Evolutionary conservation across 1,140 invertebrate genomes (phyloP).

Genomic region (Dendroctonus ponderosae): DNA sequence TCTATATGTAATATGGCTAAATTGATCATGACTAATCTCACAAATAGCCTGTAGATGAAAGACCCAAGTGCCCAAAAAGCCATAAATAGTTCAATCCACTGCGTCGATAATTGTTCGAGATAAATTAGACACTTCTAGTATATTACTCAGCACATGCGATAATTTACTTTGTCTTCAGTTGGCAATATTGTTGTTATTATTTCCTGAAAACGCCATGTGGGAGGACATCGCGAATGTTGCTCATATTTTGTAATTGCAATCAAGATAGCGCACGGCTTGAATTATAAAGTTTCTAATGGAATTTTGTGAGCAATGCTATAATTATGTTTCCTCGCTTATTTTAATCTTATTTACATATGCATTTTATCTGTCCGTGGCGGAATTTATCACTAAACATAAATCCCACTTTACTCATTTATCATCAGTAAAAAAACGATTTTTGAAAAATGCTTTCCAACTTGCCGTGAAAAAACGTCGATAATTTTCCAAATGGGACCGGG

Average conservation of each 20-base stretch:
- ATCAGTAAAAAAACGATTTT: no score
- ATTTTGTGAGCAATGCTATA: constrained; percentile 18
- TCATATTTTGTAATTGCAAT: constrained; percentile 51
- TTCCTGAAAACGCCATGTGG: constrained; percentile 48
- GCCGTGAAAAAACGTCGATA: no score
- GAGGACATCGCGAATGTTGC: constrained; percentile 47
- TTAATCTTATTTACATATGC: no score
- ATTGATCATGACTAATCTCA: no score
- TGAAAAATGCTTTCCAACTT: no score
- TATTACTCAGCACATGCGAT: constrained; percentile 42
- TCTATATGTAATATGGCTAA: no score
- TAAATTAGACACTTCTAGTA: constrained; percentile 48
- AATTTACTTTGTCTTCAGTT: constrained; percentile 49
- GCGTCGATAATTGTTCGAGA: constrained; percentile 47
- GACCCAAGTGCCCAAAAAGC: constrained; percentile 10
- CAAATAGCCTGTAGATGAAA: no score
- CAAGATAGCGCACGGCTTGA: constrained; percentile 45
- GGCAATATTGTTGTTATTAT: constrained; percentile 48
- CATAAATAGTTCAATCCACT: constrained; percentile 35
- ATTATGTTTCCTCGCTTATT: no score
- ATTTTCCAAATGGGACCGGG: no score
- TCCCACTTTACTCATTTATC: no score
- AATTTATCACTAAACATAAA: no score
- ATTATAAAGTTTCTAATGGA: constrained; percentile 44
- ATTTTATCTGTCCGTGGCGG: no score